Base-by-base conservation (phyloP, 37 sponge, comb jelly and placozoan genomes). In the Hormiphora californensis region DNA sequence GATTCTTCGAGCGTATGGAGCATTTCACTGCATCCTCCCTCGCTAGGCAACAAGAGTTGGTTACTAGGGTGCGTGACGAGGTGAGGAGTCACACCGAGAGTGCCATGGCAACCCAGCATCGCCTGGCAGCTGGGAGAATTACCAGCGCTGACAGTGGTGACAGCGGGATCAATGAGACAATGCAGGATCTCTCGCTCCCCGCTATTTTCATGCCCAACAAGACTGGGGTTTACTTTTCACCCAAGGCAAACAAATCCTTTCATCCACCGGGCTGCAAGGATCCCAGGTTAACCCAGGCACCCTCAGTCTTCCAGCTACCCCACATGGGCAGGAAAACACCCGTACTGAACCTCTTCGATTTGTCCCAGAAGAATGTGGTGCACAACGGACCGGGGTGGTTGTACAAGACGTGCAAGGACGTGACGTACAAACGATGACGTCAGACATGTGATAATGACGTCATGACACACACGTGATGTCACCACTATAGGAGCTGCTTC, bases 81-180 rank as follows among this genome's bases (percentile, higher is more conserved):
- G 81, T 73, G 81, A 73, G 81, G 25, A 3, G 30, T 36, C 81
- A 73, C 25, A 36, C 81, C 17, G 81, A 73, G 43, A 73, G 81
- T 17, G 44, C 81, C 41, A 73, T 73, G 81, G 81, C 81, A 40
- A 73, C 81, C 40, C 81, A 73, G 23, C 81, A 73, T 28, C 40
- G 81, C 12, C 81, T 73, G 19, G 9, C 81, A 43, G n/a, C 40
- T 1, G n/a, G n/a, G n/a, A 43, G 81, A 27, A 30, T 33, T 19
- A 73, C 81, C 23, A 73, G 81, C 35, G 81, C 81, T n/a, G 81
- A 27, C 25, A 73, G 81, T 73, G 81, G 46, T 73, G 81, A 73
- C 46, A 73, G 81, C 43, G 81, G 81, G 0, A 73, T 73, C 25
- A 73, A 73, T 21, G 81, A 73, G 25, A 46, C 81, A 15, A 73